Conservation (phyloP, 2,888 invertebrate species). For the Andrena bucephala region DNA sequence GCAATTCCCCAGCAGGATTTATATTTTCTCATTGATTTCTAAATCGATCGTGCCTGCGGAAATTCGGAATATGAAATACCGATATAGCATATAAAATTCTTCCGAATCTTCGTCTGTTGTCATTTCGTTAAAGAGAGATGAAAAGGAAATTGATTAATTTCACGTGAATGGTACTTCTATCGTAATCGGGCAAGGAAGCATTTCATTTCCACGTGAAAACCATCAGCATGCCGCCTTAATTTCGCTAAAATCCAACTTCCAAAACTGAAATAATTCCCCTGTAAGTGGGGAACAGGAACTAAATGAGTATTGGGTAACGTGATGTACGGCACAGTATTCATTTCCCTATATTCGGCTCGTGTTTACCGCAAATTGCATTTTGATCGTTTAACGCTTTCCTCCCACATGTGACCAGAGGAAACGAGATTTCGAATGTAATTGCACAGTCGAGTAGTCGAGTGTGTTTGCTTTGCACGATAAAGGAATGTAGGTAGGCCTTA, state of each 20-base stretch:
- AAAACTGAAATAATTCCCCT: constrained; percentile 19
- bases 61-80: constrained; percentile 1
- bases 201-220: neutral
- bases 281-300: constrained; percentile 21
- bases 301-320: constrained; percentile 49
- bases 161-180: neutral
- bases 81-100: neutral
- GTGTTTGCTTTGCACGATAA: constrained; percentile 39
- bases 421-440: constrained; percentile 45
- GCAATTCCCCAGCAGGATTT: neutral
- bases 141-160: constrained; percentile 2
- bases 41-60: neutral
- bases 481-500: constrained; percentile 42
- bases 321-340: constrained; percentile 36
- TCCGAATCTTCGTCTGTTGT: neutral
- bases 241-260: neutral
- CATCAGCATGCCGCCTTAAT: neutral
- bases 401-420: constrained; percentile 25
- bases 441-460: neutral
- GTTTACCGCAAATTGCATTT: constrained; percentile 53
- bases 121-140: neutral
- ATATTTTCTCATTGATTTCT: constrained; percentile 1
- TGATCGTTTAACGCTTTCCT: constrained; percentile 48
- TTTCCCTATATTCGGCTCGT: constrained; percentile 30
- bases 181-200: neutral